Percentiles rank a stretch among this genome's conserved stretches.
These are phyloP conservation scores for Gallinago jamesoni DNA, from an alignment of 2,113 vertebrate species.

Conservation along the genomic window DNA sequence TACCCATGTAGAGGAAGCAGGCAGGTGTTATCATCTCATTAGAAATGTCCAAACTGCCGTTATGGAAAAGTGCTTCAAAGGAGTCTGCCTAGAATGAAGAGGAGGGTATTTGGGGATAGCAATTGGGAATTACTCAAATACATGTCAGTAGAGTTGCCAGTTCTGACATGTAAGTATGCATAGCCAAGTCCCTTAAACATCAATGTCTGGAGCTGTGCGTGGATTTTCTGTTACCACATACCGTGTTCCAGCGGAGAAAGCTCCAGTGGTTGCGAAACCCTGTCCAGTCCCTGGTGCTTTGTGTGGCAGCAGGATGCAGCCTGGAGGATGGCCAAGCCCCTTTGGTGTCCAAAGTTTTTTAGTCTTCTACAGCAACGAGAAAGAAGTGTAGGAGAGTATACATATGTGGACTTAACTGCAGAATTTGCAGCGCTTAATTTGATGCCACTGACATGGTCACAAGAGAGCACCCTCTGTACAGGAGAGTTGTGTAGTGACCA, in stretches of 20 bases:
- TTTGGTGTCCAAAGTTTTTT: not conserved
- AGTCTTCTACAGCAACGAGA: not conserved
- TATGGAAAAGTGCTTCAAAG: not conserved
- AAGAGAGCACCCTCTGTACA: not conserved
- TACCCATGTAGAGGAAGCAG: not conserved
- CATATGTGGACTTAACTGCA: not conserved
- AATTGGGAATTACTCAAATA: not conserved
- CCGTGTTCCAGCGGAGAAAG: not conserved
- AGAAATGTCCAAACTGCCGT: not conserved
- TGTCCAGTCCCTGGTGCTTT: not conserved
- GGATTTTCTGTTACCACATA: not conserved
- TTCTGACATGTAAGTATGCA: not conserved
- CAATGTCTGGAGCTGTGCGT: not conserved
- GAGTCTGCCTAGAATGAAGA: not conserved
- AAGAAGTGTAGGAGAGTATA: not conserved
- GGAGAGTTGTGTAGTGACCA: not conserved
- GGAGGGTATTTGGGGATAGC: not conserved
- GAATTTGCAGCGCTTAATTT: not conserved
- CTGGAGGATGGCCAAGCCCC: not conserved
- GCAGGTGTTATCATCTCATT: not conserved
- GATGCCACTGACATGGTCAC: not conserved
- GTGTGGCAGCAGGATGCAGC: not conserved
- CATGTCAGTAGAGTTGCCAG: not conserved
- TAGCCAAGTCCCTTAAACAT: not conserved
- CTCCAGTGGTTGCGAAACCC: not conserved